Evolutionary conservation across 2,113 vertebrate genomes (phyloP), one percentile per base, ranked within the genome.

Genomic region (Phalacrocorax carbo): DNA sequence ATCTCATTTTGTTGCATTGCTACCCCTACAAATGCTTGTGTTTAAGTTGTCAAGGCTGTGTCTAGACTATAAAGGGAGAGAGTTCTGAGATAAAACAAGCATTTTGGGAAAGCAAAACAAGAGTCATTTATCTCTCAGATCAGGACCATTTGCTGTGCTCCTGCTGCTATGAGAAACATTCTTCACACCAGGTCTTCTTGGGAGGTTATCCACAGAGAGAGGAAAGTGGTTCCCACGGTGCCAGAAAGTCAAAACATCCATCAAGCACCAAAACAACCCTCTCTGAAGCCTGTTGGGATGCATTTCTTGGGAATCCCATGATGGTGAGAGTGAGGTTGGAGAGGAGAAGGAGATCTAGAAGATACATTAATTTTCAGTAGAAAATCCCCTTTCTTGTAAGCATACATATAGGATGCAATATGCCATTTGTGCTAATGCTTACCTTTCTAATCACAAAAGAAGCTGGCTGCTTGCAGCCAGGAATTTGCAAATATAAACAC

Each of bases 71-170:
- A 94, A 88, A 93, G 68, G 48, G 64, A 95, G 86, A 93, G 70
- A n/a, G 5, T 70, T 93, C 73, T 5, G 17, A 82, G 92, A 92
- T 44, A 93, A 94, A 88, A 94, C 79, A 81, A 82, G 58, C 30
- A 13, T 91, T 92, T 86, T 11, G 76, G 94, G 97, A 94, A 93
- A 96, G 84, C 66, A 95, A 93, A 95, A 94, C 69, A 97, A n/a
- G 3, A 26, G 22, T 57, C 8, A n/a, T 95, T 93, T 92, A 82
- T 94, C 69, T 96, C 44, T 40, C 81, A 92, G 79, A 72, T 12
- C 89, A 87, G 81, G 68, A 82, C 80, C 92, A 82, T 93, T 93
- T 89, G 72, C 92, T 81, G 73, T 65, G 44, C 82, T 93, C 71
- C 38, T 73, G 49, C 90, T 89, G 91, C 82, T 91, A 36, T 7